Conservation (phyloP, 2,797 vertebrate species). For the Natrix natrix region DNA sequence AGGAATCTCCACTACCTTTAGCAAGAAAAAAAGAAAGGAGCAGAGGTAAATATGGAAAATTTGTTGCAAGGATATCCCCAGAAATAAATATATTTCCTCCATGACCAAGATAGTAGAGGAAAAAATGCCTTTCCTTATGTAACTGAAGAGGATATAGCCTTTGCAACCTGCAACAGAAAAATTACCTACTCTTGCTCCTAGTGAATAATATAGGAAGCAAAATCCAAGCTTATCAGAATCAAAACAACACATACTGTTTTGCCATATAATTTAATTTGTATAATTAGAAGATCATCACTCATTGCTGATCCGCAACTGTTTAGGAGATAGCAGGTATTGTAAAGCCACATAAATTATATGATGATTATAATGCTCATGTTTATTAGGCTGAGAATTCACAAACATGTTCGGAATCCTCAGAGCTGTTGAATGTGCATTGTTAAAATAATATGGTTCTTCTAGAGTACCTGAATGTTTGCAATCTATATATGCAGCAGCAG, state of each 20-base stretch:
- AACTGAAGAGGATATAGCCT: neutral
- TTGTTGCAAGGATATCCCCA: neutral
- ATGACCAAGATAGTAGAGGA: constrained; percentile 16
- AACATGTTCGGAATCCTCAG: neutral
- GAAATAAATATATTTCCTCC: neutral
- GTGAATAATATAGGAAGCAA: neutral
- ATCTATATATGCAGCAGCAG: neutral
- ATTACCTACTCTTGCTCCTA: neutral
- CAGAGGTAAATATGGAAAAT: neutral
- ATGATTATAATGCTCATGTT: neutral
- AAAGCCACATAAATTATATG: neutral
- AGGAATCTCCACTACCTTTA: constrained; percentile 89
- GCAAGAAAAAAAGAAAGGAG: constrained; percentile 51
- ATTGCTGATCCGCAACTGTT: neutral
- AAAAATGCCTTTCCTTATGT: constrained; percentile 2
- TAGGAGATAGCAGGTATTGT: neutral
- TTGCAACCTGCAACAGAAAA: neutral
- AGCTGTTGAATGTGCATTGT: neutral
- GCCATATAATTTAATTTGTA: neutral
- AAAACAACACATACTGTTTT: neutral
- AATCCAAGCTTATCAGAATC: neutral
- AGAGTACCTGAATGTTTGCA: neutral
- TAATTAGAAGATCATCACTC: neutral
- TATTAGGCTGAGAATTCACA: neutral
- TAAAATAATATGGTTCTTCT: neutral